Percentiles rank a stretch among this genome's conserved stretches.
These are phyloP conservation scores for Ploceus nigricollis DNA, from an alignment of 2,113 vertebrate species.

Conservation along the genomic window DNA sequence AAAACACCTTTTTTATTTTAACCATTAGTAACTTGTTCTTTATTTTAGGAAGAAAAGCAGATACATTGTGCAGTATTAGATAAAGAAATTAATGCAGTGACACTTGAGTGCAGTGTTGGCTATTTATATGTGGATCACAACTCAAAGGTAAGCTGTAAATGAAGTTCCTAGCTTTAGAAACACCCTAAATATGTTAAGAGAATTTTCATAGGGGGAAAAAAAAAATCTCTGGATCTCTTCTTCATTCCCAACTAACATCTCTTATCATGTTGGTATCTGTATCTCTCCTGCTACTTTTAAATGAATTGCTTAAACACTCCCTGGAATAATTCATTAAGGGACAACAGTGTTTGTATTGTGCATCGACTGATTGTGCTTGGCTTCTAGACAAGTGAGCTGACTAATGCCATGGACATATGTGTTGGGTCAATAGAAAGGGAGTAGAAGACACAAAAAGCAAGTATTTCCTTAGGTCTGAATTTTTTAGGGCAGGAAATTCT, in stretches of 20 bases:
- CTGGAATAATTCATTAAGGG: not conserved
- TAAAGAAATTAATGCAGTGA: constrained; percentile 70
- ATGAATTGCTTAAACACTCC: not conserved
- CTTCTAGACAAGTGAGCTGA: not conserved
- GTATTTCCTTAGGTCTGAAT: not conserved
- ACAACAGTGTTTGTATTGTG: not conserved
- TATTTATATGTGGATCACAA: constrained; percentile 81
- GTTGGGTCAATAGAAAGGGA: not conserved
- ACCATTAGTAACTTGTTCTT: not conserved
- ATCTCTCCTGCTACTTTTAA: not conserved
- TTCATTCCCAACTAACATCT: not conserved
- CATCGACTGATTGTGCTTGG: not conserved
- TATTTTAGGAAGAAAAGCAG: constrained; percentile 81
- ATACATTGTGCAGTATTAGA: constrained; percentile 82
- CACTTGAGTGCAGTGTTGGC: constrained; percentile 81
- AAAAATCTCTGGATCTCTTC: not conserved
- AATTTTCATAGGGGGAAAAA: not conserved
- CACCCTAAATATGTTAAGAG: not conserved
- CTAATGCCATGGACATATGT: not conserved
- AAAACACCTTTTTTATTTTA: not conserved
- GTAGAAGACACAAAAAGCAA: not conserved
- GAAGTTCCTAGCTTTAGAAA: not conserved
- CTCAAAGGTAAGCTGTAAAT: constrained; percentile 77
- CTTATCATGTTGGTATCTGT: not conserved
- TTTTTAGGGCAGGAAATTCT: not conserved